Base-by-base conservation (phyloP, 2,888 invertebrate genomes). In the Melangyna quadrimaculata region DNA sequence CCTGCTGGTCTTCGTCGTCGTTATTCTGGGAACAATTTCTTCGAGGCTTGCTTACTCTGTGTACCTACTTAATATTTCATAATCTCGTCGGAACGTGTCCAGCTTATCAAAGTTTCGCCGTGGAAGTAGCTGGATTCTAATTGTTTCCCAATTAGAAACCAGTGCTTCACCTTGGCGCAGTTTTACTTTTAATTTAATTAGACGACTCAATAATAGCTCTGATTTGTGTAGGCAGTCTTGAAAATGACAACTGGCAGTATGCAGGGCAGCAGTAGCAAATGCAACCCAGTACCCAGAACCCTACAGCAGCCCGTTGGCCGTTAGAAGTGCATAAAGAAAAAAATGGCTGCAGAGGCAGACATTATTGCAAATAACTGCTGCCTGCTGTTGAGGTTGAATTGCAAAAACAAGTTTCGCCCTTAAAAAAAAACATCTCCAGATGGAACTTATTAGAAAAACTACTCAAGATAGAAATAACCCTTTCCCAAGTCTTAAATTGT, bases 121-220 rank as follows among this genome's bases (percentile, higher is more conserved):
- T 5, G 22, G 29, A 8, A 32, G 14, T 37, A 59, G 59, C 22
- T 37, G 22, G 22, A n/a, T 14, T 29, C 19, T 14, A 19, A 5
- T 24, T 65, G 55, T 57, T 57, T 65, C 35, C 61, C 67, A 77
- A 72, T 51, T 32, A 45, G 72, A 32, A 53, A 45, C 55, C 59
- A 51, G 48, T 19, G 24, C 32, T 29, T 70, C 70, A 65, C 65
- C 75, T 72, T 72, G 65, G 37, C 43, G 43, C 27, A 63, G 43
- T 35, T 75, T 65, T 84, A 72, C 79, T 84, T 84, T 14, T 84
- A 72, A 84, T 84, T 84, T 14, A 79, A 84, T 84, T 80, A 77
- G 40, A 37, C 24, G 61, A 65, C 9, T 71, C 35, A 63, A n/a
- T n/a, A 24, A 59, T 22, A 35, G 57, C 43, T 45, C 32, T 55